Base-by-base conservation (phyloP, 1,140 invertebrate genomes). In the Mycetomoellerius zeteki region DNA sequence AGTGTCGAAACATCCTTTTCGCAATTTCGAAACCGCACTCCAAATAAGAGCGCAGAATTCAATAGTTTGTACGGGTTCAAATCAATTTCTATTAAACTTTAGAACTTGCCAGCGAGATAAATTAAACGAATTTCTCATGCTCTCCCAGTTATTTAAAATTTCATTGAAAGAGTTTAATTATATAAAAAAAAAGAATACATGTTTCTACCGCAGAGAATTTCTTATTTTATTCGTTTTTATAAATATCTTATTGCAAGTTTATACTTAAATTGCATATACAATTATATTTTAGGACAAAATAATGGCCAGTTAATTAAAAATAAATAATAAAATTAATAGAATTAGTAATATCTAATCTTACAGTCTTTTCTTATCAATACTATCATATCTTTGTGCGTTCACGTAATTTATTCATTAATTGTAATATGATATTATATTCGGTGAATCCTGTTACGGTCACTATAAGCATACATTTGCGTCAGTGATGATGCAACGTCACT, bases 401-500 rank as follows among this genome's bases (percentile, higher is more conserved):
- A 16, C 4, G 0, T n/a, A 71, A 71, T 62, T 84, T 12, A 73
- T 19, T 80, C 12, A 10, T 54, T 21, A 19, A 33, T 7, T 69
- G 16, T 47, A 21, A 73, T 50, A 81, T 30, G 7, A 60, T 33
- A 73, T n/a, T 75, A 73, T n/a, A 62, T 75, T 62, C 30, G 60
- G 37, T 21, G 19, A 67, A 21, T 56, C 10, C 27, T 73, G 14
- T 47, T 75, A 50, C 14, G n/a, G 8, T 43, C 52, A 21, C n/a
- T 43, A 43, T 47, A 24, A 58, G 21, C 37, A 54, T 80, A 69
- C 14, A 84, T 72, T 82, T 73, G 52, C 58, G 54, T 75, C 65
- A 69, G 72, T 67, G 67, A 85, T n/a, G 75, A 47, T 16, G 33
- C 60, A 64, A 78, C 75, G 73, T 52, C 50, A 90, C 76, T 90